phyloP scores from a whole-genome alignment of 2,797 vertebrate species.

The Hemitrygon akajei region DNA sequence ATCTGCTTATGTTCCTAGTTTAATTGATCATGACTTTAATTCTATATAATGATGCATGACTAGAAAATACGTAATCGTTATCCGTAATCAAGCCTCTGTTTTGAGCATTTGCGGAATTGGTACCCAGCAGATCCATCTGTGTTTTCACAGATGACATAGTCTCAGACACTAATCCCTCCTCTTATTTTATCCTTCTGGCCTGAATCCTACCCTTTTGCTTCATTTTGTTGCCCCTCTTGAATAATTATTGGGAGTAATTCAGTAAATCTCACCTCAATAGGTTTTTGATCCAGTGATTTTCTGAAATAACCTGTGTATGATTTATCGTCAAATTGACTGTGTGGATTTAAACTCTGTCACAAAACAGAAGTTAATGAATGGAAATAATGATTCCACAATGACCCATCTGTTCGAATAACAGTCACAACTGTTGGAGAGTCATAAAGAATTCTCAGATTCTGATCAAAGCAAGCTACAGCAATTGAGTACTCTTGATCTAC shows the following conservation, averaged over 20 bases:
- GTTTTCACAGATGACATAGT: not conserved
- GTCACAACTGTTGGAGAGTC: not conserved
- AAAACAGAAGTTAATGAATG: not conserved
- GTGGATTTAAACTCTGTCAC: not conserved
- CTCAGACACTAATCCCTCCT: not conserved
- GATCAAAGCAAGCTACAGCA: not conserved
- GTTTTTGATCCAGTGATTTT: not conserved
- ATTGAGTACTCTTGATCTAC: too few relatives aligned
- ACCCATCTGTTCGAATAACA: not conserved
- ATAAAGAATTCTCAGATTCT: not conserved
- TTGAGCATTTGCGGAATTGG: not conserved
- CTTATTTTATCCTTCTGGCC: not conserved
- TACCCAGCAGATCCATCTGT: not conserved
- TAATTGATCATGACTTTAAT: conserved; percentile 18
- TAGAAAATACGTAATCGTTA: not conserved
- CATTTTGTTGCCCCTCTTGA: not conserved
- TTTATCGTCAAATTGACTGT: not conserved
- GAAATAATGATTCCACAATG: not conserved
- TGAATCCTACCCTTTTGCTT: not conserved
- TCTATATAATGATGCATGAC: conserved; percentile 16
- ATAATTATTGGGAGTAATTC: not conserved
- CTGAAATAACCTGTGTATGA: not conserved
- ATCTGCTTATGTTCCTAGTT: not conserved
- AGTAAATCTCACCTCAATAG: not conserved
- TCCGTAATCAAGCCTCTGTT: not conserved